Evolutionary conservation across 2,797 vertebrate species (phyloP), one percentile per base, ranked within the genome.

Genomic region (Sebastes oblongus): DNA sequence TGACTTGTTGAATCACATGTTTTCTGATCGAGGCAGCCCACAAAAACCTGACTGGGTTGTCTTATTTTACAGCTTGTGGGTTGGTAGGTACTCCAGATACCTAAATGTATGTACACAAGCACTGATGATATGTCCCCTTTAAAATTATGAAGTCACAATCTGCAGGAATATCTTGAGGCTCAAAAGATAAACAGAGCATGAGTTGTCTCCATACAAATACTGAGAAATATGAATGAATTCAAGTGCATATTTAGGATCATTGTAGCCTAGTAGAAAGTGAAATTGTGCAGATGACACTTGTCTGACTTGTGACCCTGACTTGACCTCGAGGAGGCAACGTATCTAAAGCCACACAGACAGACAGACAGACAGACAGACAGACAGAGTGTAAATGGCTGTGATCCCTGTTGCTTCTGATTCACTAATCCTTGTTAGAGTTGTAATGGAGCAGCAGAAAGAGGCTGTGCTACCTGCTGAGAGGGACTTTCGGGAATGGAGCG

Each of bases 401-500:
- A 88, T 74, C 80, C 39, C 46, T 36, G 36, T 59, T 75, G 52
- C 36, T 58, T 72, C 62, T 55, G 71, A 70, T 75, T 72, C 56
- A 55, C 72, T 82, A 83, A 90, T 88, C 86, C 82, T 68, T 32
- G 60, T 73, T 77, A 30, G 64, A 73, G 78, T 72, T 76, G 76
- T 82, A 84, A 84, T 70, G 25, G 50, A 66, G 56, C 81, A 13
- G 82, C 32, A 64, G 61, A 52, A 71, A 76, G 74, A 74, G 52
- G 29, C 39, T 58, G n/a, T 50, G 56, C 72, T 85, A 80, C 87
- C 82, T 87, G 84, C 83, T 84, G 83, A 80, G 81, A 86, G n/a
- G 4, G 20, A 39, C 66, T 59, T 77, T 68, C 75, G 55, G 61
- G 7, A 56, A 82, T 13, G 0, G 24, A 82, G 56, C 12, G 59